Evolutionary conservation across 2,797 vertebrate genomes (phyloP), one percentile per base, ranked within the genome.

Genomic region (Austrolebias charrua): DNA sequence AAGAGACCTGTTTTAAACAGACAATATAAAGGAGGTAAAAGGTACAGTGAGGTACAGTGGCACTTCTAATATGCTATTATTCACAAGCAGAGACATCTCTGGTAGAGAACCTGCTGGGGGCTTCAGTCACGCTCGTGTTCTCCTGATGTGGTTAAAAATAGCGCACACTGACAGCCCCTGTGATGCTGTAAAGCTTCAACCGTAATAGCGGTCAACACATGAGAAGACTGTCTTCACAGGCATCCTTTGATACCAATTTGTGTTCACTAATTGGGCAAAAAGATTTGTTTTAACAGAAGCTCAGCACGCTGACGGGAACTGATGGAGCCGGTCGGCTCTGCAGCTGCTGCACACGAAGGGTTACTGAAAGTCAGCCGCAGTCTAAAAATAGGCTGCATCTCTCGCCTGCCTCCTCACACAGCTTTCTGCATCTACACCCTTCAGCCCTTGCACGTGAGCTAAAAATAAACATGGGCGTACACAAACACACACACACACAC

Each of bases 321-420:
- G 78, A 80, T 74, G 53, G 66, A 79, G 80, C 46, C 8, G 24
- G 48, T 56, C 64, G 60, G 64, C 57, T 73, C 78, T 75, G 79
- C 83, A 76, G 75, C 76, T 69, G 51, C 78, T 72, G 87, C 81
- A 83, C 77, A 79, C 79, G 79, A 88, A 80, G 86, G 88, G 90
- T 90, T 90, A 90, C 78, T 57, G 14, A 1, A 73, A 90, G 87
- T 89, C 89, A 89, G 83, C 86, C 76, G 82, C 85, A 82, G 85
- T 87, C 91, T 92, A 92, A 91, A 91, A 91, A 92, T 92, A 92
- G 86, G 66, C 55, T 52, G 63, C 78, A 75, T 86, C 88, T 82
- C 84, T 80, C 33, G 63, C 81, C 85, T 81, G 84, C 88, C 86
- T 88, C 86, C 80, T 76, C 76, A 71, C 81, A 31, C 51, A 76